These are phyloP conservation scores for Anser brachyrhynchus DNA, from an alignment of 2,113 vertebrate genomes.

Conservation along the genomic window DNA sequence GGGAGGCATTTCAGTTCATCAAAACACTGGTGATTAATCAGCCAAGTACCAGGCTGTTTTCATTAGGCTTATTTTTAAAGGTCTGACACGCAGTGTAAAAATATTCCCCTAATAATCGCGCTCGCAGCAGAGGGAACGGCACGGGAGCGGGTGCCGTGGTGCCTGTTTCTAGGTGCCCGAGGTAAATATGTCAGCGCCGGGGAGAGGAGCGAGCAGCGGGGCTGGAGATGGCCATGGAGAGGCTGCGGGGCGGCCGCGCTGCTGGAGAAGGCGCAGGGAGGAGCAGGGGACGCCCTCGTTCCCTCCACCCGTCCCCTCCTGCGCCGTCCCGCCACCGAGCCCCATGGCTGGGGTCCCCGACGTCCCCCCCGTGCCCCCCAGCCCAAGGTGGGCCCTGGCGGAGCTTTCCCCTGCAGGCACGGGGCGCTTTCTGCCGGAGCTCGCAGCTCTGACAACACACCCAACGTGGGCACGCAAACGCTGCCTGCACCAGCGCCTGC, in stretches of 20 bases:
- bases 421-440: not conserved
- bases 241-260: not conserved
- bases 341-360: too few species aligned
- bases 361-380: too few species aligned
- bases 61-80: slow-evolving; percentile 74
- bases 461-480: fast-evolving
- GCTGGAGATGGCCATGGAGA: not conserved
- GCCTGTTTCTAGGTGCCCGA: not conserved
- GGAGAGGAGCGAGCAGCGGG: not conserved
- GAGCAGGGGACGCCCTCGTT: not conserved
- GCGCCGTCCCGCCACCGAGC: not conserved
- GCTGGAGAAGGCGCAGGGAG: not conserved
- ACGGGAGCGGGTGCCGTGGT: not conserved
- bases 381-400: not conserved
- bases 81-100: slow-evolving; percentile 49
- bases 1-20: slow-evolving; percentile 68
- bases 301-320: not conserved
- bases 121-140: not conserved
- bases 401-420: not conserved
- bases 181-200: not conserved
- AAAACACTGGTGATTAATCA: slow-evolving; percentile 71
- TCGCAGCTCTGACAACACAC: too few species aligned
- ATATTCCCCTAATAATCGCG: slow-evolving; percentile 23
- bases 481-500: fast-evolving
- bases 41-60: slow-evolving; percentile 65